Evolutionary conservation across 1,140 invertebrate species (phyloP).

Genomic region (Drosophila hydei): DNA sequence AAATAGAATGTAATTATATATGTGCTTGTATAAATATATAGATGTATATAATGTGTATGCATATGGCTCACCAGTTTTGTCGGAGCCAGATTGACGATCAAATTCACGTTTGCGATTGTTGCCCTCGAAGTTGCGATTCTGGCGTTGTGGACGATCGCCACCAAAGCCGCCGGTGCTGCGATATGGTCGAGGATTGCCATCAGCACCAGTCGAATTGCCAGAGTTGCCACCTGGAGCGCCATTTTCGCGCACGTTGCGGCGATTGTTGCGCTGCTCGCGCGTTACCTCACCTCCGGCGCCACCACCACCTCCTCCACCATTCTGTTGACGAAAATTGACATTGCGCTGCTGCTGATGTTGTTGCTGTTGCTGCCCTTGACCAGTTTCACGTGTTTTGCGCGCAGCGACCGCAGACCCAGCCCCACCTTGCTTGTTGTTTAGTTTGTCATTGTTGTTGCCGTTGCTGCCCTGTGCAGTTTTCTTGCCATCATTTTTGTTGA

Average conservation of each 20-base stretch:
- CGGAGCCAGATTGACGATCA: constrained; percentile 96
- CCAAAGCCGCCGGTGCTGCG: constrained; percentile 46
- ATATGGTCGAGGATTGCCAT: constrained; percentile 84
- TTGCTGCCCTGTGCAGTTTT: constrained; percentile 39
- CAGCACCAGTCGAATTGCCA: constrained; percentile 82
- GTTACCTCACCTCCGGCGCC: constrained; percentile 84
- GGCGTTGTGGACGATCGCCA: constrained; percentile 79
- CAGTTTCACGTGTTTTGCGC: constrained; percentile 72
- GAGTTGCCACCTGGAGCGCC: constrained; percentile 85
- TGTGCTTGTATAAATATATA: too few relatives aligned
- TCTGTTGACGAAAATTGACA: constrained; percentile 82
- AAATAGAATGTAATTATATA: too few relatives aligned
- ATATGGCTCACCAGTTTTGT: constrained; percentile 90
- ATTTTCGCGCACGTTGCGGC: constrained; percentile 87
- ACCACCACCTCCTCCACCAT: constrained; percentile 46
- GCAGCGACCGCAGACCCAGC: constrained; percentile 48
- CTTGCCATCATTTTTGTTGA: constrained; percentile 77
- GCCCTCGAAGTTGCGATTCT: constrained; percentile 87
- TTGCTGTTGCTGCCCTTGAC: constrained; percentile 72
- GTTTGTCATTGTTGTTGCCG: constrained; percentile 48
- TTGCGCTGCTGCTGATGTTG: constrained; percentile 68
- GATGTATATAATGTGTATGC: too few relatives aligned
- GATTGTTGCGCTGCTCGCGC: constrained; percentile 90
- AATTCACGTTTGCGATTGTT: constrained; percentile 92
- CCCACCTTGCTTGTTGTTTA: constrained; percentile 69